Conservation (phyloP, 2,113 vertebrate species). For the Hassar affinis region DNA sequence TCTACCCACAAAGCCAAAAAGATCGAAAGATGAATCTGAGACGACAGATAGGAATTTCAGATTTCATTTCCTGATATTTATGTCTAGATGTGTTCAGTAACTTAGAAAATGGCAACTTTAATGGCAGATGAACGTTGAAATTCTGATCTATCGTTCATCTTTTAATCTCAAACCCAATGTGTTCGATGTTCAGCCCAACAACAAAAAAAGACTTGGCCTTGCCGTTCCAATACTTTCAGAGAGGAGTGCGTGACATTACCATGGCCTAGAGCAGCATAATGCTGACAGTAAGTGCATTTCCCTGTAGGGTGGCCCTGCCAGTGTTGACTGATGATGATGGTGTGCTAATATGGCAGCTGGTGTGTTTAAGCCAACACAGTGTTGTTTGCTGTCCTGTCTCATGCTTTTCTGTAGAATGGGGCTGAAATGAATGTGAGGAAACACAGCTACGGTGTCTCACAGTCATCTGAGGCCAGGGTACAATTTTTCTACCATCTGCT, state of each 20-base stretch:
- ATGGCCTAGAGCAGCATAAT: background rate
- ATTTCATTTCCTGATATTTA: background rate
- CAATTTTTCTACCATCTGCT: background rate
- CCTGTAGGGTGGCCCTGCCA: background rate
- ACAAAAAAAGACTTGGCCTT: background rate
- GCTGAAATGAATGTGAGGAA: constrained; percentile 13
- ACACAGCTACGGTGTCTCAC: background rate
- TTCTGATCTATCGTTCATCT: background rate
- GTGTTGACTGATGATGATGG: background rate
- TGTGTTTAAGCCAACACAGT: background rate
- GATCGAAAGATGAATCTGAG: background rate
- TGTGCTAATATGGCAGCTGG: constrained; percentile 9
- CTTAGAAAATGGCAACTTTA: background rate
- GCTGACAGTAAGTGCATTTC: constrained; percentile 11
- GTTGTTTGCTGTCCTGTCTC: constrained; percentile 6
- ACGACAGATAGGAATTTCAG: background rate
- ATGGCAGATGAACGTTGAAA: background rate
- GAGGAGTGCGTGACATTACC: background rate
- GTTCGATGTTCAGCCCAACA: background rate
- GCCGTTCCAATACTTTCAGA: background rate
- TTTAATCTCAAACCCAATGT: background rate
- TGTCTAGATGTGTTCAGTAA: background rate
- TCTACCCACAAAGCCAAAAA: background rate
- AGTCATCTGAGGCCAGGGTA: background rate
- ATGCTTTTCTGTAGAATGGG: background rate